These are phyloP conservation scores for Ctenosaura bakeri DNA, from an alignment of 2,797 vertebrate species.

Conservation along the genomic window DNA sequence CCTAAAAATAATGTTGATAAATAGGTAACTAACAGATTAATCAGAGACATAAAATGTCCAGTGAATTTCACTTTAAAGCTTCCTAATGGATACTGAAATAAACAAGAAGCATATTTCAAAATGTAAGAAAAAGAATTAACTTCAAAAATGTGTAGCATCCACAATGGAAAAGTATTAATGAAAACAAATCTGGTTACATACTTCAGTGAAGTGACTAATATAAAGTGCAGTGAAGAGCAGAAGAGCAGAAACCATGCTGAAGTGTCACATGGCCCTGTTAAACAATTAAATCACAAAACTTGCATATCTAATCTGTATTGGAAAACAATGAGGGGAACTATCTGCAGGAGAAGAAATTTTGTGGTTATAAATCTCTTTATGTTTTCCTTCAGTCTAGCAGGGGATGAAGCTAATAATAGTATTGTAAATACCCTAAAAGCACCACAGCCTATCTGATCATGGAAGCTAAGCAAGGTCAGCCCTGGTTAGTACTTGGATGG, in stretches of 20 bases:
- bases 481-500: too few species aligned
- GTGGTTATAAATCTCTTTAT: not conserved
- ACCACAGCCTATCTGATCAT: too few species aligned
- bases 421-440: not conserved
- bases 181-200: not conserved
- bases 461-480: too few species aligned
- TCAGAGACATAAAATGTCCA: not conserved
- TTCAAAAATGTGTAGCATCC: not conserved
- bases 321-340: not conserved
- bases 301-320: not conserved
- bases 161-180: not conserved
- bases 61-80: not conserved
- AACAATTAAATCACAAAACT: slow-evolving; percentile 7
- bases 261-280: not conserved
- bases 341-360: not conserved
- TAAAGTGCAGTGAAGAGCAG: not conserved
- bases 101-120: slow-evolving; percentile 3
- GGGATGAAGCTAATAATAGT: not conserved
- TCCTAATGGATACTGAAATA: not conserved
- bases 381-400: not conserved
- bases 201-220: not conserved
- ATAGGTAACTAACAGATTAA: not conserved
- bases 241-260: not conserved
- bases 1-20: not conserved
- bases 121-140: not conserved